Percentiles rank a stretch among this genome's conserved stretches.
phyloP scores from a whole-genome alignment of 2,888 invertebrate species.

The Prosapia bicincta region DNA sequence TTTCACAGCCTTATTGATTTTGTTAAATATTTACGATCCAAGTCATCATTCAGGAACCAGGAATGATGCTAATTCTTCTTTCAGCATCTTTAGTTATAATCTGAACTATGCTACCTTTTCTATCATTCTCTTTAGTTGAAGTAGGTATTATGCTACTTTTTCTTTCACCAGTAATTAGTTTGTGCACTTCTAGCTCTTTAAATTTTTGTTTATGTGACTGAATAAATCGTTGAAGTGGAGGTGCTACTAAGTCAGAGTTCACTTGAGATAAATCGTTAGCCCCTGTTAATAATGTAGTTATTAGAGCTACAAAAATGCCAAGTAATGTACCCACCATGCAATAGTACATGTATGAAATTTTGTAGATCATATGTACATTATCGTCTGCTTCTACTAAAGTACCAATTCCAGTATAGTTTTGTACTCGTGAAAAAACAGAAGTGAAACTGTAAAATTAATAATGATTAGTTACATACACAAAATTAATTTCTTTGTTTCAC shows the following conservation, averaged over 20 bases:
- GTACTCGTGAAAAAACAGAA: not conserved
- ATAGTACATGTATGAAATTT: constrained; percentile 28
- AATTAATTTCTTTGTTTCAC: no score
- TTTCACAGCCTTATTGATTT: no score
- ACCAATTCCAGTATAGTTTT: constrained; percentile 17
- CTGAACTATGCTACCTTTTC: no score
- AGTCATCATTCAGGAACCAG: no score
- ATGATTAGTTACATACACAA: no score
- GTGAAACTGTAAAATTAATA: not conserved
- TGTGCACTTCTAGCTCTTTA: not conserved
- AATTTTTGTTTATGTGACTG: not conserved
- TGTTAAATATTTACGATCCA: no score
- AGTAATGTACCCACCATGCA: constrained; percentile 8
- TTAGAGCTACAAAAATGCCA: not conserved
- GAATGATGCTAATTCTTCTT: no score
- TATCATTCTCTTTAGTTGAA: no score
- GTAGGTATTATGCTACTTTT: no score
- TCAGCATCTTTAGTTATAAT: no score
- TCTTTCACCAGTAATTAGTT: not conserved
- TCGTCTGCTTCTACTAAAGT: constrained; percentile 15
- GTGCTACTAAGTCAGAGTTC: not conserved
- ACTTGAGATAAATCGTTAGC: not conserved
- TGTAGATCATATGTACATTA: constrained; percentile 14
- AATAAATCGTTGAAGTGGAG: not conserved
- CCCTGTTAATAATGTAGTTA: not conserved